Percentiles rank a stretch among this genome's conserved stretches.
Conservation (phyloP, 2,113 vertebrate species). For the Paralichthys olivaceus region DNA sequence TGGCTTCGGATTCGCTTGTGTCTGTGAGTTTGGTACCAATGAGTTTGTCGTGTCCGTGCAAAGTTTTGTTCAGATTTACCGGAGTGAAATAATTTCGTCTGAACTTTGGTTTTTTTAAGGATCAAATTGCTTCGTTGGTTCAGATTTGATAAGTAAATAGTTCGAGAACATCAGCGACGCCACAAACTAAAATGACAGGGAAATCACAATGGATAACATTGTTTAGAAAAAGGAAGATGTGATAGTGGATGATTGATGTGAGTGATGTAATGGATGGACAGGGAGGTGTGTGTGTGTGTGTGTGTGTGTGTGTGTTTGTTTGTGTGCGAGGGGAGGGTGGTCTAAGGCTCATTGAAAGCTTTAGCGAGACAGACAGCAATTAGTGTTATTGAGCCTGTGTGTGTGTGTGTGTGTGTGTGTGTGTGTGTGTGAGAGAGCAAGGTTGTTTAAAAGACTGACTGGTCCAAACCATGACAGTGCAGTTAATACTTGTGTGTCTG, state of each 20-base stretch:
- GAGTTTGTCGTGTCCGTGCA: no score
- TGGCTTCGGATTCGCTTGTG: no score
- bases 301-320: background rate
- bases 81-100: no score
- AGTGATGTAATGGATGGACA: background rate
- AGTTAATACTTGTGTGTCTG: background rate
- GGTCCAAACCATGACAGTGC: slow-evolving; percentile 3
- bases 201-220: no score
- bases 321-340: background rate
- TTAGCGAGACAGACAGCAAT: slow-evolving; percentile 40
- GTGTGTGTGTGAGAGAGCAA: background rate
- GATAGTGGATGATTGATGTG: slow-evolving; percentile 25
- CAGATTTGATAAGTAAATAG: no score
- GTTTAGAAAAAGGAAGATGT: slow-evolving; percentile 1
- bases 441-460: slow-evolving; percentile 10
- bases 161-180: no score
- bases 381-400: slow-evolving; percentile 42
- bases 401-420: slow-evolving; percentile 8
- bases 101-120: no score
- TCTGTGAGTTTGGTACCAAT: no score
- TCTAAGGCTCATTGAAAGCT: slow-evolving; percentile 37
- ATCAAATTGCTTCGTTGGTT: no score
- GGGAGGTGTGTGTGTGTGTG: no score
- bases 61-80: no score
- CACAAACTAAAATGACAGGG: no score